Evolutionary conservation across 1,140 invertebrate genomes (phyloP), one percentile per base, ranked within the genome.

Genomic region (Magallana angulata): DNA sequence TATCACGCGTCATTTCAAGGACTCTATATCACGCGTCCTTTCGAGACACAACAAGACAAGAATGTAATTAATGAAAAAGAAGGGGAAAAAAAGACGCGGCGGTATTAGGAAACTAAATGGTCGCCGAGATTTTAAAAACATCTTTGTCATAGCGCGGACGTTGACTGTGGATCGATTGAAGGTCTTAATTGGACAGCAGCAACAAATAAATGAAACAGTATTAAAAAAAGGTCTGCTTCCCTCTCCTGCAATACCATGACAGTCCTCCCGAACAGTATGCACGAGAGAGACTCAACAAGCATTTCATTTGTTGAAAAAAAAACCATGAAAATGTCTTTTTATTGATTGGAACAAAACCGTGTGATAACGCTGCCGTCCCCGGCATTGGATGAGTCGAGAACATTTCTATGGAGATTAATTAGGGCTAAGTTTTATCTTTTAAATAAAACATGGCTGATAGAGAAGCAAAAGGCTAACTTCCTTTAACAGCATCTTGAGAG

Each of bases 381-480:
- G 9, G 11, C 24, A 76, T 76, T 76, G 24, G 68, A 76, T 36
- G 68, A 76, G 68, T 76, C 68, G 24, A 76, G 24, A 76, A 76
- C 68, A 76, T 76, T 76, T 76, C 30, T 76, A 76, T 18, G 68
- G 24, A 76, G 68, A 76, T 76, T 76, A 76, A 76, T 76, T 76
- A 76, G 68, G 68, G 68, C 68, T 76, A 76, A 76, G 68, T 76
- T 76, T 76, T 76, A 76, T 76, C 68, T 76, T 76, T 76, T 76
- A 30, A 76, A 76, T 76, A 30, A 30, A 76, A 30, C 68, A 11
- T 30, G 24, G 24, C 68, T 30, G 68, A 76, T 76, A 76, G 18
- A 30, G 14, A 30, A 36, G 24, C 14, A 76, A 76, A 11, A 76
- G 68, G 68, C 68, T 76, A 76, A 76, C 68, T 76, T 76, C 68